Percentiles rank a stretch among this genome's conserved stretches.
Conservation (phyloP, 2,888 invertebrate genomes). For the Drosophila subsilvestris region DNA sequence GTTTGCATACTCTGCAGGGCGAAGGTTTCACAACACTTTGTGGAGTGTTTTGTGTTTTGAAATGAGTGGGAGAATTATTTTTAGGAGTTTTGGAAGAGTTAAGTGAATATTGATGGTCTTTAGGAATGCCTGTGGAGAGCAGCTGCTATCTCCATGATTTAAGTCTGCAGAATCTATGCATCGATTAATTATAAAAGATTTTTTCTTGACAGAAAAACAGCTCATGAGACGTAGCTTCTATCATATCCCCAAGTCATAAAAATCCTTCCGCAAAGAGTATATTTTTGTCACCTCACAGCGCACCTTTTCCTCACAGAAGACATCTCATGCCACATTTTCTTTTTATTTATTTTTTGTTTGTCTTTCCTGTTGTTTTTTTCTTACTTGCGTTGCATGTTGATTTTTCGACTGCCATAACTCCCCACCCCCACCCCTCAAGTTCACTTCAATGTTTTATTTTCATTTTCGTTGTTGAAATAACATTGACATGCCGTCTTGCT, state of each 20-base stretch:
- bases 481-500: constrained; percentile 77
- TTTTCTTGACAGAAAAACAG: background rate
- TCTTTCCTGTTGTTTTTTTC: constrained; percentile 17
- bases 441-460: constrained; percentile 48
- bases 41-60: constrained; percentile 16
- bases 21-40: background rate
- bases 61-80: background rate
- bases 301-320: background rate
- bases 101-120: background rate
- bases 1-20: constrained; percentile 10
- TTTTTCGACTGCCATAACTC: constrained; percentile 70
- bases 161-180: no score
- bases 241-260: background rate
- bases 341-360: constrained; percentile 39
- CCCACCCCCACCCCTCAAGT: constrained; percentile 11
- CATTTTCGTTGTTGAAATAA: constrained; percentile 73
- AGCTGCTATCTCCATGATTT: no score
- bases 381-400: constrained; percentile 67
- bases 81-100: background rate
- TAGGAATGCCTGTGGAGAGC: no score
- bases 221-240: background rate
- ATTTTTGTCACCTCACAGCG: background rate
- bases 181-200: no score
- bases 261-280: background rate
- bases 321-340: constrained; percentile 1